A percentile compares a stretch with the other conserved stretches of the same genome.
Conservation (phyloP, 2,888 invertebrate genomes). For the Laspeyria flexula region DNA sequence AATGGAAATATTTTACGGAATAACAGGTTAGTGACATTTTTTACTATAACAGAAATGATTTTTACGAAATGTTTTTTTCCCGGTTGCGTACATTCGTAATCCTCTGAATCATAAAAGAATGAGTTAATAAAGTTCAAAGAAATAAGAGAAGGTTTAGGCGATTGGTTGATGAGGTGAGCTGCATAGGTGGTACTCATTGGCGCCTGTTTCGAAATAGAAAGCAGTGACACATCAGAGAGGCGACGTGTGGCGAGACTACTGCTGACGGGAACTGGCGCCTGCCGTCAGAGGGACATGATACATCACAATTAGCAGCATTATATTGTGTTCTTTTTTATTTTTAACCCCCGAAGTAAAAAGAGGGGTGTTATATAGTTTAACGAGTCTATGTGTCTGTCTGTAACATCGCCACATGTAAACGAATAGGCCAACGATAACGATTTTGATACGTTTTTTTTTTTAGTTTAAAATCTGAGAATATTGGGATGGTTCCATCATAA, state of each 20-base stretch:
- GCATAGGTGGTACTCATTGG: constrained; percentile 61
- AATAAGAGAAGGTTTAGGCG: constrained; percentile 10
- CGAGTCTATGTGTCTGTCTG: no score
- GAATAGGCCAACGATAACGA: no score
- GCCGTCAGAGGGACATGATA: constrained; percentile 41
- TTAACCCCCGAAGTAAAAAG: no score
- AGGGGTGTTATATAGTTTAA: no score
- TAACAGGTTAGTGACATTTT: neutral
- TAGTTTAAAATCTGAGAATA: no score
- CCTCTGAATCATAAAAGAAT: neutral
- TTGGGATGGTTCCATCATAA: no score
- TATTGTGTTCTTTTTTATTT: neutral
- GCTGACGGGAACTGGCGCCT: constrained; percentile 48
- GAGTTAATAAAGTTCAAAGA: constrained; percentile 14
- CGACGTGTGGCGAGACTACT: constrained; percentile 54
- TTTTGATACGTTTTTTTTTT: no score
- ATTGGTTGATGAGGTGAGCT: constrained; percentile 48
- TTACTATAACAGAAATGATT: neutral
- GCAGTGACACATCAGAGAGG: constrained; percentile 70
- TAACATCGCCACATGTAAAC: no score
- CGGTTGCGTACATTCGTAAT: neutral
- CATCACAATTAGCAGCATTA: constrained; percentile 31
- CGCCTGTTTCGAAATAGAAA: constrained; percentile 77
- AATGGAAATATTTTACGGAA: no score
- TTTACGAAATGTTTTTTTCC: neutral